Conservation (phyloP, 1,140 invertebrate genomes). For the Drosophila lini region DNA sequence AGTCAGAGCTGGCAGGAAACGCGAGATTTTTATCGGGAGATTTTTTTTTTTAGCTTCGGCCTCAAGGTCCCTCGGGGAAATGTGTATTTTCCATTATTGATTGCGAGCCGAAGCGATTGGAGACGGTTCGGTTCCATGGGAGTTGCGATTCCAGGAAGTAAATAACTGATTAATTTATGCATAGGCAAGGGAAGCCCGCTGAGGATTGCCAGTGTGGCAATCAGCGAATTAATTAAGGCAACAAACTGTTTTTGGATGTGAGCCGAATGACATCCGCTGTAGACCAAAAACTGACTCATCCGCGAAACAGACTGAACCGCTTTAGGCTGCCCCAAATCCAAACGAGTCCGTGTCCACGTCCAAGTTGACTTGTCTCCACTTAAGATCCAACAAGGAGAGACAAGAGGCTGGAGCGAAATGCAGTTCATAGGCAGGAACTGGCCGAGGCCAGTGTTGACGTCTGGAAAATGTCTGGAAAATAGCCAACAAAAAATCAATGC, state of each 20-base stretch:
- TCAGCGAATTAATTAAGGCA: slow-evolving; percentile 36
- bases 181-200: slow-evolving; percentile 17
- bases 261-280: slow-evolving; percentile 55
- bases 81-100: slow-evolving; percentile 44
- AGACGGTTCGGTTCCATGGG: slow-evolving; percentile 23
- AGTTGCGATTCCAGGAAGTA: slow-evolving; percentile 37
- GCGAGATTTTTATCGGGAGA: slow-evolving; percentile 37
- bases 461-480: slow-evolving; percentile 8
- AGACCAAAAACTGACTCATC: slow-evolving; percentile 58
- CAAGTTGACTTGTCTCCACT: slow-evolving; percentile 25
- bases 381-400: slow-evolving; percentile 21
- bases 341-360: slow-evolving; percentile 46
- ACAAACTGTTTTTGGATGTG: slow-evolving; percentile 20
- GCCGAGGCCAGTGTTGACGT: slow-evolving; percentile 16
- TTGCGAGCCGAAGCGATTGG: slow-evolving; percentile 26
- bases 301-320: slow-evolving; percentile 44
- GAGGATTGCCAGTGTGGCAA: slow-evolving; percentile 21
- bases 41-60: slow-evolving; percentile 22
- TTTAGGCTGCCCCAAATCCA: slow-evolving; percentile 61
- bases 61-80: slow-evolving; percentile 44
- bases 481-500: slow-evolving; percentile 2
- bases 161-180: slow-evolving; percentile 44
- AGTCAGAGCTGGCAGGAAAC: slow-evolving; percentile 25
- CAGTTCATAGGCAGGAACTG: slow-evolving; percentile 47
- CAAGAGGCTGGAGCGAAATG: slow-evolving; percentile 17